Evolutionary conservation across 2,797 vertebrate species (phyloP).

Genomic region (Scolopax bukidnonensis): DNA sequence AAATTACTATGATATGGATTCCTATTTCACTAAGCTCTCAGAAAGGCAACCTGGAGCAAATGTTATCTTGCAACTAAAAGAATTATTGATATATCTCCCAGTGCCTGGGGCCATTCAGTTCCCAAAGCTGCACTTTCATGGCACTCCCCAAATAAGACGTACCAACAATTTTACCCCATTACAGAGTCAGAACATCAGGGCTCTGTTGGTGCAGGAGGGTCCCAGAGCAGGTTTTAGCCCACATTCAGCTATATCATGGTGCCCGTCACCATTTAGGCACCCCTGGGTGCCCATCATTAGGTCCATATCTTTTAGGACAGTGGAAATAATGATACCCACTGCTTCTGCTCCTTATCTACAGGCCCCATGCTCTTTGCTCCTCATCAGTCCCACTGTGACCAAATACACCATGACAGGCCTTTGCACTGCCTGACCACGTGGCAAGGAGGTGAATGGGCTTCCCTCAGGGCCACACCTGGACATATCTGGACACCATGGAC

Average conservation of each 20-base stretch:
- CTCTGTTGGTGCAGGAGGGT: not conserved
- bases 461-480: not conserved
- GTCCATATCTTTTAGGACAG: not conserved
- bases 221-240: not conserved
- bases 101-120: not conserved
- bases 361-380: not conserved
- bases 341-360: not conserved
- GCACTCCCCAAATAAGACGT: fast-evolving
- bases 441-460: not conserved
- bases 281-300: not conserved
- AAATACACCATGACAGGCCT: not conserved
- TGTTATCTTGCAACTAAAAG: not conserved
- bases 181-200: not conserved
- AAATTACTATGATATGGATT: not conserved
- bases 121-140: not conserved
- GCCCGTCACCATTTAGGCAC: no score
- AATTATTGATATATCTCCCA: not conserved
- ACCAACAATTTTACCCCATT: not conserved
- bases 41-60: not conserved
- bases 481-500: not conserved
- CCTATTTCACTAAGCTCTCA: not conserved
- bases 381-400: not conserved
- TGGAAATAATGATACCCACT: fast-evolving
- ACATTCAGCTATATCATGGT: not conserved
- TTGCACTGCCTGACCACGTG: fast-evolving